Conservation (phyloP, 1,140 invertebrate genomes). For the Calosoma granatense region DNA sequence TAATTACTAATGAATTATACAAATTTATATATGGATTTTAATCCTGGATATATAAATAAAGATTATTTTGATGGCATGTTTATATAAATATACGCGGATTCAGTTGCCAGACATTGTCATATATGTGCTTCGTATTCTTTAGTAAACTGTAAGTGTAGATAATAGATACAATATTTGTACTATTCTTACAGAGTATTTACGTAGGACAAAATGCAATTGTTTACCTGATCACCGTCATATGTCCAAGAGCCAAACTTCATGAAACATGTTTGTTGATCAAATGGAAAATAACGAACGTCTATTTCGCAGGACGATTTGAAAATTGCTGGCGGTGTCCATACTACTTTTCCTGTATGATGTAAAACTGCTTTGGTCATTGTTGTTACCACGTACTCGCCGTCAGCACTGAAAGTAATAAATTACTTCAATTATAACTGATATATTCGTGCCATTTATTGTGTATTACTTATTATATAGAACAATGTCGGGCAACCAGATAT, state of each 20-base stretch:
- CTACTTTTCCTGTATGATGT: slow-evolving; percentile 76
- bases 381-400: slow-evolving; percentile 95
- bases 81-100: no score
- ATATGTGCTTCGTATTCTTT: no score
- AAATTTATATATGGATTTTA: no score
- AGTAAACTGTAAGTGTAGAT: no score
- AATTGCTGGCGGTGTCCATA: slow-evolving; percentile 91
- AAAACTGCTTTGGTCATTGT: slow-evolving; percentile 96
- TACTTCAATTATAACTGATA: not conserved
- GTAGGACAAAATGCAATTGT: no score
- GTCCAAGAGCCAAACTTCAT: slow-evolving; percentile 98
- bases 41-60: no score
- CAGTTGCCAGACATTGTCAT: no score
- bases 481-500: slow-evolving; percentile 92
- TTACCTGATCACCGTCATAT: slow-evolving; percentile 89
- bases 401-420: slow-evolving; percentile 56
- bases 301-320: slow-evolving; percentile 98
- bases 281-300: slow-evolving; percentile 92
- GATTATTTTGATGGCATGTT: no score
- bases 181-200: no score
- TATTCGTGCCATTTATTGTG: slow-evolving; percentile 5
- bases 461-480: slow-evolving; percentile 93
- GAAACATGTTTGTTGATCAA: slow-evolving; percentile 93
- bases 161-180: no score
- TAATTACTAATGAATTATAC: no score